Evolutionary conservation across 2,888 invertebrate species (phyloP).

Genomic region (Limnephilus rhombicus): DNA sequence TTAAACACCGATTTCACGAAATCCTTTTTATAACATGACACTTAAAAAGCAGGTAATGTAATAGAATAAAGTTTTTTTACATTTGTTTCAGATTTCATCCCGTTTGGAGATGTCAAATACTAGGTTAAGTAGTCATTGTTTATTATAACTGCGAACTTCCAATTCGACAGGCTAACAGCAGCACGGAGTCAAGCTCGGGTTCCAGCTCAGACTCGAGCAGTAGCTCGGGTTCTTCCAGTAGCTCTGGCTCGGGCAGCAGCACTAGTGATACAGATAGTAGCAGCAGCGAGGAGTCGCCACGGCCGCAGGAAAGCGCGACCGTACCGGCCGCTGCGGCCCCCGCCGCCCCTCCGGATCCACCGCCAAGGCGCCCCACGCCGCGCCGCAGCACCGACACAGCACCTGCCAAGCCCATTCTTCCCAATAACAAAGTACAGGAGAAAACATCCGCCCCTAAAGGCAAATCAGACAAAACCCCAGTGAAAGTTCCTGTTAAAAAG

Average conservation of each 20-base stretch:
- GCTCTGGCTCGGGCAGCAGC: conserved; percentile 80
- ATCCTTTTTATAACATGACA: conserved; percentile 65
- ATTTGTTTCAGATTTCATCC: conserved; percentile 3
- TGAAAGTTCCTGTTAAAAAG: conserved; percentile 70
- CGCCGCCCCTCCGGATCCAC: conserved; percentile 45
- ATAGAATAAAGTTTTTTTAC: conserved; percentile 2
- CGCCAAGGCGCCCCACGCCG: conserved; percentile 54
- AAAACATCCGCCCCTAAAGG: conserved; percentile 49
- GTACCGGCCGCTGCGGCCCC: conserved; percentile 43
- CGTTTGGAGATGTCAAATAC: conserved; percentile 49
- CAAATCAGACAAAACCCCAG: conserved; percentile 64
- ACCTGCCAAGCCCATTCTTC: conserved; percentile 38
- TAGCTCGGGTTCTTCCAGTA: conserved; percentile 83
- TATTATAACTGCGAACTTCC: conserved; percentile 54
- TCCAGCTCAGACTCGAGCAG: conserved; percentile 84
- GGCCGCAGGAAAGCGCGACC: conserved; percentile 48
- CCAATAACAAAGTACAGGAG: conserved; percentile 50
- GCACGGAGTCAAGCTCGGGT: conserved; percentile 81
- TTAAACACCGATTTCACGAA: conserved; percentile 58
- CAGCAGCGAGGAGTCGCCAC: conserved; percentile 58
- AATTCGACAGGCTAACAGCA: conserved; percentile 75
- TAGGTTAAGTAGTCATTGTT: conserved; percentile 62
- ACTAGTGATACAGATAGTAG: conserved; percentile 71
- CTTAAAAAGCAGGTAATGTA: conserved; percentile 66
- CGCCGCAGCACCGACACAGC: conserved; percentile 55